Percentiles rank a stretch among this genome's conserved stretches.
These are phyloP conservation scores for Hecatera dysodea DNA, from an alignment of 2,888 invertebrate genomes.

Conservation along the genomic window DNA sequence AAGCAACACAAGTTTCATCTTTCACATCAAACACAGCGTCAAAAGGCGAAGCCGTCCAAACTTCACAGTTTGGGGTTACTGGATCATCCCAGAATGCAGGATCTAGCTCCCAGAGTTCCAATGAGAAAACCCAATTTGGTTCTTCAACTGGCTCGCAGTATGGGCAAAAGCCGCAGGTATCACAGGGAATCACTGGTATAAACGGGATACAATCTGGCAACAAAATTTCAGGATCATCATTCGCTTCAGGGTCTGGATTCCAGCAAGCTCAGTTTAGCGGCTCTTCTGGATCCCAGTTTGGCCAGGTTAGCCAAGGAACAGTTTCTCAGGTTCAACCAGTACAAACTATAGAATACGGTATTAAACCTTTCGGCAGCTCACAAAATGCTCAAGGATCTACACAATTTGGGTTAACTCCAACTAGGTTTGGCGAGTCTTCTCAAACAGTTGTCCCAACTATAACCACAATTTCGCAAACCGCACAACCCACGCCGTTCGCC, in stretches of 20 bases:
- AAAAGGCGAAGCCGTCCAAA: conserved; percentile 31
- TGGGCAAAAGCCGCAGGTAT: not conserved
- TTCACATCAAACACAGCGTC: conserved; percentile 30
- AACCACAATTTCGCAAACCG: conserved; percentile 42
- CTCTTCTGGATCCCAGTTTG: conserved; percentile 19
- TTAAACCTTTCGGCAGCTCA: conserved; percentile 24
- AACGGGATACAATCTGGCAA: not conserved
- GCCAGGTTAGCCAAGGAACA: conserved; percentile 22
- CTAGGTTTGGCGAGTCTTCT: conserved; percentile 36
- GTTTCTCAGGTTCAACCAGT: conserved; percentile 15
- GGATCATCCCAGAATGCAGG: conserved; percentile 44
- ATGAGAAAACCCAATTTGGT: conserved; percentile 22
- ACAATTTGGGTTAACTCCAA: conserved; percentile 19
- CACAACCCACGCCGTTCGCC: conserved; percentile 20
- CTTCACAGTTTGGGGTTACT: conserved; percentile 28
- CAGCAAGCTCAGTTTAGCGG: conserved; percentile 41
- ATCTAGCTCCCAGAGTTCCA: conserved; percentile 52
- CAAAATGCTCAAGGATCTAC: conserved; percentile 31
- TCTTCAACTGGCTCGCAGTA: conserved; percentile 1
- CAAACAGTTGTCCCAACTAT: conserved; percentile 21
- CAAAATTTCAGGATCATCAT: conserved; percentile 24
- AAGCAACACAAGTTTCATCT: conserved; percentile 23
- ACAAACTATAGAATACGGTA: conserved; percentile 14
- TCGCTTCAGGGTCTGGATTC: conserved; percentile 9
- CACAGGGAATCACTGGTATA: not conserved